These are phyloP conservation scores for Heliornis fulica DNA, from an alignment of 2,113 vertebrate genomes.

Conservation along the genomic window DNA sequence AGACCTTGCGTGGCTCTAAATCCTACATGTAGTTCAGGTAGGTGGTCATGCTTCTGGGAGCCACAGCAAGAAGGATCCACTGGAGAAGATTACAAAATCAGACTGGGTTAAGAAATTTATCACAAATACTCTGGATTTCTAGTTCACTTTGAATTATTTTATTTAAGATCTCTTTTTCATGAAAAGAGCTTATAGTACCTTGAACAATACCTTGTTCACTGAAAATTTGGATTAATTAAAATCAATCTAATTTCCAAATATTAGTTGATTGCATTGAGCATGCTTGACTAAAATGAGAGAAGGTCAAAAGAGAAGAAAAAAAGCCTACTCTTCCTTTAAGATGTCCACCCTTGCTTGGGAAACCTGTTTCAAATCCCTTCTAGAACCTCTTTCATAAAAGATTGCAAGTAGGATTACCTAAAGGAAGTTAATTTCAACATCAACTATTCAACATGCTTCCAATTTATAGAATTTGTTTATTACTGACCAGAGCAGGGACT, in stretches of 20 bases:
- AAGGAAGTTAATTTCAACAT: not conserved
- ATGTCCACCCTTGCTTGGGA: not conserved
- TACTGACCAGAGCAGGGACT: not conserved
- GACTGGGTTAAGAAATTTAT: not conserved
- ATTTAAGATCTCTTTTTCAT: not conserved
- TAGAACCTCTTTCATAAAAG: fast-evolving
- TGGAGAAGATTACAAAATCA: not conserved
- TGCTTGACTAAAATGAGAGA: not conserved
- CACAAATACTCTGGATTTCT: not conserved
- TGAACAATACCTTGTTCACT: not conserved
- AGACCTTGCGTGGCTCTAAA: not conserved
- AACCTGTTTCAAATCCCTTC: not conserved
- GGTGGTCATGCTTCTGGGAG: not conserved
- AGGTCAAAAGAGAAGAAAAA: not conserved
- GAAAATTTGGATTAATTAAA: not conserved
- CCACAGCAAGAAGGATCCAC: not conserved
- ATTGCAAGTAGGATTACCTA: not conserved
- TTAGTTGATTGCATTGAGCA: not conserved
- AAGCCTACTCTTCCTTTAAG: no score
- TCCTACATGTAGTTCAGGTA: not conserved
- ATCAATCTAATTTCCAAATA: not conserved
- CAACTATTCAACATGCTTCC: not conserved
- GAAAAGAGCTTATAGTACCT: not conserved
- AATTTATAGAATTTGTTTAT: not conserved
- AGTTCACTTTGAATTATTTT: not conserved